A percentile compares a stretch with the other conserved stretches of the same genome.
These are phyloP conservation scores for Aphelocoma californica DNA, from an alignment of 2,797 vertebrate species.

Conservation along the genomic window DNA sequence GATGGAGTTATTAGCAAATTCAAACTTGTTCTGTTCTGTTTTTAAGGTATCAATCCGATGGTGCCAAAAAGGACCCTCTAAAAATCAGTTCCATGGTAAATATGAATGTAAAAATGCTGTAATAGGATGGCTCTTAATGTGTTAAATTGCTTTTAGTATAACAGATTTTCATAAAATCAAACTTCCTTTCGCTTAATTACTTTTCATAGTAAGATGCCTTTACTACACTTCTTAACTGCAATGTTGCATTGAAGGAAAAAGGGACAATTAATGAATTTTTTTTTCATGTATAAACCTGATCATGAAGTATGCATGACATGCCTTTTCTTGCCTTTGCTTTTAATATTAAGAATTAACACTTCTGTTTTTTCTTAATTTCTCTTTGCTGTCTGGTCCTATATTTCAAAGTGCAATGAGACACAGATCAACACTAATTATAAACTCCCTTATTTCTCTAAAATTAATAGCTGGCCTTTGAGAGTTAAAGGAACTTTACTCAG, in stretches of 20 bases:
- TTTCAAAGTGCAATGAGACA: not conserved
- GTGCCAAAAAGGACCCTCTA: slow-evolving; percentile 94
- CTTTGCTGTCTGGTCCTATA: not conserved
- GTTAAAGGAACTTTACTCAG: not conserved
- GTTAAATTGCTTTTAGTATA: not conserved
- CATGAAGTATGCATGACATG: not conserved
- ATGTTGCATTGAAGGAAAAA: not conserved
- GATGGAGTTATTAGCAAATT: not conserved
- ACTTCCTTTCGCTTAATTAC: not conserved
- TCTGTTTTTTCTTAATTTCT: not conserved
- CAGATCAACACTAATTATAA: not conserved
- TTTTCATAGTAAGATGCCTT: not conserved
- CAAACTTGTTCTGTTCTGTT: slow-evolving; percentile 28
- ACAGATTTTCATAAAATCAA: not conserved
- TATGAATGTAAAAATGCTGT: not conserved
- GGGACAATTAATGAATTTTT: not conserved
- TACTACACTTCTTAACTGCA: not conserved
- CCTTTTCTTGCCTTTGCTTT: not conserved
- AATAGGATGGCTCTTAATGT: not conserved
- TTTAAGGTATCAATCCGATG: slow-evolving; percentile 90
- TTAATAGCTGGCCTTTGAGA: not conserved
- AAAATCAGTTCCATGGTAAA: slow-evolving; percentile 97
- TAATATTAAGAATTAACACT: not conserved
- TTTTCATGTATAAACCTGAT: not conserved
- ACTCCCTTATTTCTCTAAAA: not conserved